Evolutionary conservation across 1,140 invertebrate species (phyloP).

Genomic region (Pinna nobilis): DNA sequence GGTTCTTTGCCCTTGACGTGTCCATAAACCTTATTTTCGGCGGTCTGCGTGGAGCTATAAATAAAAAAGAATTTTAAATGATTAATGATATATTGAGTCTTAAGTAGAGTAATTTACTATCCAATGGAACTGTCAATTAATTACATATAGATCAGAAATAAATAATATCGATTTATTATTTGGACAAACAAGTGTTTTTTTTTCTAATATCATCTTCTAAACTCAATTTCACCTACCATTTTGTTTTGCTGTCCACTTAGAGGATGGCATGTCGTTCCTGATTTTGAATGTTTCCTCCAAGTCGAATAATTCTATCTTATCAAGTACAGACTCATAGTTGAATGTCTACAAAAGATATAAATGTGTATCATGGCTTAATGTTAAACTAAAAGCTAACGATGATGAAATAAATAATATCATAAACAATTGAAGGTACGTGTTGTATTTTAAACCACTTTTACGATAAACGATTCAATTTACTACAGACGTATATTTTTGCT

Average conservation of each 20-base stretch:
- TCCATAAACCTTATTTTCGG: constrained; percentile 21
- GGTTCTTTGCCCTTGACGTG: constrained; percentile 15
- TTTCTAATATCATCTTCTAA: no score
- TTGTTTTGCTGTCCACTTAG: no score
- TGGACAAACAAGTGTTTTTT: constrained; percentile 1
- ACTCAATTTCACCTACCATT: no score
- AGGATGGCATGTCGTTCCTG: background rate
- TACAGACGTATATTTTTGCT: background rate
- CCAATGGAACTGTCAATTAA: no score
- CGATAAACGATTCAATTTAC: background rate
- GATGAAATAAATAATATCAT: no score
- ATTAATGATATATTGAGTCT: no score
- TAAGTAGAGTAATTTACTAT: no score
- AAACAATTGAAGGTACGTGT: no score
- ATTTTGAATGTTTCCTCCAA: constrained; percentile 11
- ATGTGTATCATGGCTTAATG: no score
- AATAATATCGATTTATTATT: background rate
- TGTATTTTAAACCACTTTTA: no score
- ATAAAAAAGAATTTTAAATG: no score
- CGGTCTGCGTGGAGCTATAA: background rate
- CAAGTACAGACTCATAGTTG: constrained; percentile 5
- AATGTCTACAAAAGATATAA: background rate
- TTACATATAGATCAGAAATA: no score
- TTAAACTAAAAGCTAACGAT: background rate
- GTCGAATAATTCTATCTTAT: constrained; percentile 19